Evolutionary conservation across 2,113 vertebrate species (phyloP).

Genomic region (Neofelis nebulosa): DNA sequence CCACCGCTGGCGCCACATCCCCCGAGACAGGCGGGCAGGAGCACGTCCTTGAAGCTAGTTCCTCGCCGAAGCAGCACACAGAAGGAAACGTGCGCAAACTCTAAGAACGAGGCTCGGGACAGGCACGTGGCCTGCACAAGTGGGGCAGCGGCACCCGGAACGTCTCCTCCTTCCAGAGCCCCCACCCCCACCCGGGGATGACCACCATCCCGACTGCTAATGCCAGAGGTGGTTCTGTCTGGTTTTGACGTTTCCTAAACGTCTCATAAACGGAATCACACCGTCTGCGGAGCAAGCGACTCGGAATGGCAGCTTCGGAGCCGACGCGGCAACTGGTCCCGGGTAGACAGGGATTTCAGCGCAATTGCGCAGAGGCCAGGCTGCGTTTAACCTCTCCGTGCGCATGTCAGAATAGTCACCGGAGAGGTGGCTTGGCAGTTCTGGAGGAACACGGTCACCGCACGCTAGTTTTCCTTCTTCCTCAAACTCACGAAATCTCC

Average conservation of each 20-base stretch:
- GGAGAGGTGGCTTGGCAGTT: neutral
- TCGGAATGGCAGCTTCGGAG: neutral
- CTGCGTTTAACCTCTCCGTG: neutral
- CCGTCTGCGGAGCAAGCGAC: neutral
- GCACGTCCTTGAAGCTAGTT: neutral
- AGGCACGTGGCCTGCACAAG: neutral
- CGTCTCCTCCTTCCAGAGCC: neutral
- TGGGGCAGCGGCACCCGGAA: neutral
- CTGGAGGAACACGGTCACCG: too few relatives aligned
- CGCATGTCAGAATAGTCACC: neutral
- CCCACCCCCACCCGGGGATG: neutral
- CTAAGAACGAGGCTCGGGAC: fast-evolving
- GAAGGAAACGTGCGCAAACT: neutral
- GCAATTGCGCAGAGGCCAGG: neutral
- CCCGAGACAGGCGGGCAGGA: neutral
- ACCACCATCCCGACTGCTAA: neutral
- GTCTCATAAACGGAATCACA: neutral
- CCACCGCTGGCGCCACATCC: neutral
- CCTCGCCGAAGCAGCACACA: neutral
- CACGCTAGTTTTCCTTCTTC: neutral
- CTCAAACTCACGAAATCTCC: neutral
- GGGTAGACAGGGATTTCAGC: too few relatives aligned
- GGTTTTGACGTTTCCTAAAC: neutral
- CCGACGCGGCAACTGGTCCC: neutral
- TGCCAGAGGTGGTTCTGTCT: neutral